phyloP scores from a whole-genome alignment of 2,113 vertebrate species.

The Diphyllodes magnificus region DNA sequence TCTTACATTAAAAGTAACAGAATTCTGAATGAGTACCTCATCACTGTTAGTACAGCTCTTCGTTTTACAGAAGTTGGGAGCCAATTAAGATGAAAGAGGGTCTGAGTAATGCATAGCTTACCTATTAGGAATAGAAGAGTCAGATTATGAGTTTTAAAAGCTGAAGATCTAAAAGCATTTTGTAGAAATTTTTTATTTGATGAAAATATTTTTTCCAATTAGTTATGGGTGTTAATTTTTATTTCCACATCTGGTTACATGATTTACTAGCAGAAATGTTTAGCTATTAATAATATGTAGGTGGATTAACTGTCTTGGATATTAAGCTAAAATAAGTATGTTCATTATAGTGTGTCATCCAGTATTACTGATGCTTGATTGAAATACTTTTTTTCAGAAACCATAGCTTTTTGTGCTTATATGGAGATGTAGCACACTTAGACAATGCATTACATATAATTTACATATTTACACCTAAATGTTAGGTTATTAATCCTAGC shows the following conservation, averaged over 20 bases:
- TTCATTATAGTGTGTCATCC: background rate
- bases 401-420: background rate
- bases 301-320: background rate
- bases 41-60: background rate
- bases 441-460: background rate
- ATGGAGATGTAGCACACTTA: background rate
- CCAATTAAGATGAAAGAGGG: background rate
- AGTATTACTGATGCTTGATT: background rate
- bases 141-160: background rate
- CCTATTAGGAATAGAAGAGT: background rate
- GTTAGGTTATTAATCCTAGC: background rate
- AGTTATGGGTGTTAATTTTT: background rate
- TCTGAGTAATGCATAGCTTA: background rate
- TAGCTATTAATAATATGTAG: background rate
- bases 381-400: background rate
- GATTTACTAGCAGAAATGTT: background rate
- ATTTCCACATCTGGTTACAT: background rate
- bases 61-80: background rate
- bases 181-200: background rate
- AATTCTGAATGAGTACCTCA: background rate
- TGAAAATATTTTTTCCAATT: background rate
- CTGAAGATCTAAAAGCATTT: background rate
- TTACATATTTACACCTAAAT: background rate
- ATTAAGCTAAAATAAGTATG: background rate
- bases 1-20: background rate